Conservation (phyloP, 1,140 invertebrate genomes). For the Drosophila novamexicana region DNA sequence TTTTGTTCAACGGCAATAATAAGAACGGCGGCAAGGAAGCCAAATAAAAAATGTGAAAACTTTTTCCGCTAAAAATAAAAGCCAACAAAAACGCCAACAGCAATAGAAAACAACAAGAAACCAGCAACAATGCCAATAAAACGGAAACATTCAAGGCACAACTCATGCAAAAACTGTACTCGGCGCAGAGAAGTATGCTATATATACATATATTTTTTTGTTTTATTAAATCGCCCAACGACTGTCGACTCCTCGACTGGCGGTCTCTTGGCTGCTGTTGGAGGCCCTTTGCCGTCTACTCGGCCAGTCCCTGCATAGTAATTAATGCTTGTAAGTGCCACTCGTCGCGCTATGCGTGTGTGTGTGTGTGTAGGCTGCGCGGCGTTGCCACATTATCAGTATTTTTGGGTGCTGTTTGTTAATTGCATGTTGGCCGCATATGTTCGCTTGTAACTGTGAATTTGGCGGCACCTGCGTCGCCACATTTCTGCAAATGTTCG, state of each 20-base stretch:
- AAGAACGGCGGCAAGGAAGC: neutral
- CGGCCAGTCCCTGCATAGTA: slow-evolving; percentile 67
- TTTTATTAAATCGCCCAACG: slow-evolving; percentile 34
- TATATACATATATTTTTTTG: slow-evolving; percentile 40
- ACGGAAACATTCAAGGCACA: slow-evolving; percentile 24
- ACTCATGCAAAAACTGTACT: slow-evolving; percentile 26
- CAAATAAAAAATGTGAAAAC: slow-evolving; percentile 40
- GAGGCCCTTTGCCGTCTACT: slow-evolving; percentile 40
- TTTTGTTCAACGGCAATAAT: neutral
- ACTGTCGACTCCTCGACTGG: slow-evolving; percentile 44
- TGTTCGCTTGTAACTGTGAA: slow-evolving; percentile 59
- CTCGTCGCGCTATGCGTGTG: slow-evolving; percentile 24
- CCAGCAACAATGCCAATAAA: slow-evolving; percentile 23
- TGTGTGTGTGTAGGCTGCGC: slow-evolving; percentile 9
- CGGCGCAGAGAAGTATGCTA: slow-evolving; percentile 68
- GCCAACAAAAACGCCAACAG: slow-evolving; percentile 15
- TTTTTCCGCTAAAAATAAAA: slow-evolving; percentile 33
- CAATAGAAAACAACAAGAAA: slow-evolving; percentile 24
- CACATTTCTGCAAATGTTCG: neutral
- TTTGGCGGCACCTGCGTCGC: slow-evolving; percentile 4
- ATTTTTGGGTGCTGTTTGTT: slow-evolving; percentile 52
- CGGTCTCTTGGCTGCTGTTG: slow-evolving; percentile 30
- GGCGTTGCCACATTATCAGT: slow-evolving; percentile 50
- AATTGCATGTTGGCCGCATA: slow-evolving; percentile 70
- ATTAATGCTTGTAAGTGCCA: slow-evolving; percentile 75